These are phyloP conservation scores for Caradrina clavipalpis DNA, from an alignment of 2,888 invertebrate genomes.

Conservation along the genomic window DNA sequence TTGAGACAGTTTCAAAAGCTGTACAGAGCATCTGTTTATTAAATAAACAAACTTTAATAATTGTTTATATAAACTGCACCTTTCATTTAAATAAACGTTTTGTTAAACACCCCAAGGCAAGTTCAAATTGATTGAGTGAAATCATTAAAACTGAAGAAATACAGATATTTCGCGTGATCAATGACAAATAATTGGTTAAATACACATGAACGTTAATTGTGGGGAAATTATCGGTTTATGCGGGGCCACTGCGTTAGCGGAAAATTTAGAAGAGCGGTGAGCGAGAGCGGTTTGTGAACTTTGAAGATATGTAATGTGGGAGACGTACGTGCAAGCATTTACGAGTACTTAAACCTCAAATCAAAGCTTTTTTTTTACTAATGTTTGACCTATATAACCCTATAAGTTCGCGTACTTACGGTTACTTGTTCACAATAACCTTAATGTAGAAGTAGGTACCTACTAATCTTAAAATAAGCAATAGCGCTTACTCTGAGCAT, in stretches of 20 bases:
- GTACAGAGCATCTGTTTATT: conserved; percentile 8
- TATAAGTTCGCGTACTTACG: too few relatives aligned
- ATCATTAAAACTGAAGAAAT: conserved; percentile 35
- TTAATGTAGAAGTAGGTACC: too few relatives aligned
- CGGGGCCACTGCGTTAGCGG: conserved; percentile 19
- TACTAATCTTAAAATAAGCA: too few relatives aligned
- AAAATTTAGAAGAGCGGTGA: background rate
- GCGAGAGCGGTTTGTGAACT: too few relatives aligned
- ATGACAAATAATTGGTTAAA: conserved; percentile 65
- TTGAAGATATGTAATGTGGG: too few relatives aligned
- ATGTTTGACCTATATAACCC: too few relatives aligned
- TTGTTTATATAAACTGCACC: conserved; percentile 17
- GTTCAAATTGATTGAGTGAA: conserved; percentile 46
- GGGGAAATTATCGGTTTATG: conserved; percentile 17
- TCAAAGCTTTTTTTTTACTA: too few relatives aligned
- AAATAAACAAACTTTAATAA: conserved; percentile 29
- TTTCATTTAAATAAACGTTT: conserved; percentile 28
- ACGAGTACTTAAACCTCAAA: too few relatives aligned
- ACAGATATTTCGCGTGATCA: conserved; percentile 50
- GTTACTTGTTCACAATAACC: too few relatives aligned
- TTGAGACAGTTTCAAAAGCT: conserved; percentile 11
- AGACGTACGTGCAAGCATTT: too few relatives aligned
- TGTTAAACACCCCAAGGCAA: conserved; percentile 30
- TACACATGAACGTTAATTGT: conserved; percentile 47
- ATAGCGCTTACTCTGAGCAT: too few relatives aligned